Percentiles rank a stretch among this genome's conserved stretches.
Evolutionary conservation across 1,140 invertebrate species (phyloP).

Genomic region (Hermetia illucens): DNA sequence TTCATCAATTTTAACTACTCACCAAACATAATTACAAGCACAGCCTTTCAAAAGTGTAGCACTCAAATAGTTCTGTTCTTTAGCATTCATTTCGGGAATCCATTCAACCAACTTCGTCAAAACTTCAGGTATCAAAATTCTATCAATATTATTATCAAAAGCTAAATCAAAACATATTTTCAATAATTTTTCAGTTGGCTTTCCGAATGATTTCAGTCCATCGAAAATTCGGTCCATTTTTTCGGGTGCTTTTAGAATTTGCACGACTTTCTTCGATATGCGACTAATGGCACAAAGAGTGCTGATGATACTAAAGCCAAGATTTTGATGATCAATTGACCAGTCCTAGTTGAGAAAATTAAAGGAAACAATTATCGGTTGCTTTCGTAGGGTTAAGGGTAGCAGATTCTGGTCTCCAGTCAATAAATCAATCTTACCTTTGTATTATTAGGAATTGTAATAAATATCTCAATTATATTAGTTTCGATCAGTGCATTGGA

Average conservation of each 20-base stretch:
- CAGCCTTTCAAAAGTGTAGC: conserved; percentile 28
- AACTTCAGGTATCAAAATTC: conserved; percentile 21
- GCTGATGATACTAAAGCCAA: conserved; percentile 18
- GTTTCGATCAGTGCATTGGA: conserved; percentile 20
- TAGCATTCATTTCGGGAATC: conserved; percentile 27
- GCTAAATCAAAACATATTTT: conserved; percentile 29
- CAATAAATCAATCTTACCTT: conserved; percentile 8
- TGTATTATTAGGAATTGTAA: conserved; percentile 16
- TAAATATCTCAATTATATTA: conserved; percentile 22
- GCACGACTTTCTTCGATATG: conserved; percentile 10
- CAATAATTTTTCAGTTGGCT: conserved; percentile 22
- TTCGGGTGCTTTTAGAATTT: conserved; percentile 12
- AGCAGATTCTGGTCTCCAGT: too few species aligned
- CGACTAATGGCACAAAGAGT: conserved; percentile 15
- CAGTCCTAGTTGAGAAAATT: conserved; percentile 10
- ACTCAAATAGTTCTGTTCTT: conserved; percentile 31
- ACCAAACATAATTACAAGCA: conserved; percentile 32
- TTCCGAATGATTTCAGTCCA: conserved; percentile 20
- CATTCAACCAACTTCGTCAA: conserved; percentile 23
- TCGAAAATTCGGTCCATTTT: conserved; percentile 25
- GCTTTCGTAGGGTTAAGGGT: too few species aligned
- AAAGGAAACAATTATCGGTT: background rate
- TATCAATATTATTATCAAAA: conserved; percentile 22
- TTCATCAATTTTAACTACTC: conserved; percentile 5
- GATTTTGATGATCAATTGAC: conserved; percentile 15